Conservation (phyloP, 2,888 invertebrate species). For the Amphipoea lucens region DNA sequence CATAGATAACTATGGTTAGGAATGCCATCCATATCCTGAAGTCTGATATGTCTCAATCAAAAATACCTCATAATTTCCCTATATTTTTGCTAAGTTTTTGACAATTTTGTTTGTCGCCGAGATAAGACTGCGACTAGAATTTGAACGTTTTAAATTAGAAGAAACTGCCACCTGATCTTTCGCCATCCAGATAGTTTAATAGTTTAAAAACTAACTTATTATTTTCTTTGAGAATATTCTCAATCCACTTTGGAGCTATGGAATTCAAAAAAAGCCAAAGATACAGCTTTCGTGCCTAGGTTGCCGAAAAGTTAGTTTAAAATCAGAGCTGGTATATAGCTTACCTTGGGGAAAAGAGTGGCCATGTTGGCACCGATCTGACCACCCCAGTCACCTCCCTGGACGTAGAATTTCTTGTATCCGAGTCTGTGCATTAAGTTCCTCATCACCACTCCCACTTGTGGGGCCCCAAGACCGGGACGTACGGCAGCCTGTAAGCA, state of each 20-base stretch:
- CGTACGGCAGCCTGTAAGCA: constrained; percentile 77
- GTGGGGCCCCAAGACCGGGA: constrained; percentile 89
- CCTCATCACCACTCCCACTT: constrained; percentile 90
- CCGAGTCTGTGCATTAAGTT: constrained; percentile 93
- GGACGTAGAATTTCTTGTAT: constrained; percentile 91
- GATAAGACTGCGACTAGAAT: too few species aligned
- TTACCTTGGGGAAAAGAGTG: constrained; percentile 86
- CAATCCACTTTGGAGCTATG: background rate
- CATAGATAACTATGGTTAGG: background rate
- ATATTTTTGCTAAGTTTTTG: too few species aligned
- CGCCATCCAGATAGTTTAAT: too few species aligned
- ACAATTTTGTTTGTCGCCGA: too few species aligned
- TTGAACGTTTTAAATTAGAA: too few species aligned
- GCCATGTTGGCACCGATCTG: constrained; percentile 78
- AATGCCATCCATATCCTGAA: background rate
- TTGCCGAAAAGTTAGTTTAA: too few species aligned
- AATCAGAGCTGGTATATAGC: too few species aligned
- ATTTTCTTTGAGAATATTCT: background rate
- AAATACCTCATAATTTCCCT: too few species aligned
- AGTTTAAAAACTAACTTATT: background rate
- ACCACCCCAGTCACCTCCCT: constrained; percentile 95
- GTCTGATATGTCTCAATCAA: too few species aligned
- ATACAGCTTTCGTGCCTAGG: too few species aligned
- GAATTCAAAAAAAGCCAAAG: too few species aligned
- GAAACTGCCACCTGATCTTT: background rate